phyloP scores from a whole-genome alignment of 2,888 invertebrate genomes.

The Luperina nickerlii region DNA sequence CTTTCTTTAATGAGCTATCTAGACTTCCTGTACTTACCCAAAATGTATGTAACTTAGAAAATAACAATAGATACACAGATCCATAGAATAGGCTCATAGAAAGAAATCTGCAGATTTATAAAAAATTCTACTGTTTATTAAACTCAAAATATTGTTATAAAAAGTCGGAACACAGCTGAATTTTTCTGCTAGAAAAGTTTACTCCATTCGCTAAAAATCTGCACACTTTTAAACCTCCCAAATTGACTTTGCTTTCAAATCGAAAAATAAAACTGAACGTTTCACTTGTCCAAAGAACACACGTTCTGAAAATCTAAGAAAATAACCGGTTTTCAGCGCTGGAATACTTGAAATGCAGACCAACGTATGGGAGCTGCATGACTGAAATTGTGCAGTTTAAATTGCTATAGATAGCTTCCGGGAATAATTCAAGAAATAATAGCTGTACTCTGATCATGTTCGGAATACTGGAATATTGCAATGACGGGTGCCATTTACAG shows the following conservation, averaged over 20 bases:
- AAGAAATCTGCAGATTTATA: not conserved
- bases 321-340: slow-evolving; percentile 28
- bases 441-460: slow-evolving; percentile 2
- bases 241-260: not conserved
- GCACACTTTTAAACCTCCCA: not conserved
- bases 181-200: not conserved
- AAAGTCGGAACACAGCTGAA: not conserved
- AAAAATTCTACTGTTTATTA: not conserved
- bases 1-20: not conserved
- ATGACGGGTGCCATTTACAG: not conserved
- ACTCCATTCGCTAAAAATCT: not conserved
- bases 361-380: slow-evolving; percentile 11
- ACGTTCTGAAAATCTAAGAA: slow-evolving; percentile 37
- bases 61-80: not conserved
- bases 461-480: slow-evolving; percentile 6
- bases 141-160: not conserved
- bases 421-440: slow-evolving; percentile 17
- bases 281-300: slow-evolving; percentile 22
- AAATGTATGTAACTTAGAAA: not conserved
- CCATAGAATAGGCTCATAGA: not conserved
- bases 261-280: not conserved
- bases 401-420: slow-evolving; percentile 24
- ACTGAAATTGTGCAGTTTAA: slow-evolving; percentile 27
- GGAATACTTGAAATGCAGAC: slow-evolving; percentile 34
- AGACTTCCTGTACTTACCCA: not conserved